These are phyloP conservation scores for Dryococelus australis DNA, from an alignment of 2,888 invertebrate genomes.

Conservation along the genomic window DNA sequence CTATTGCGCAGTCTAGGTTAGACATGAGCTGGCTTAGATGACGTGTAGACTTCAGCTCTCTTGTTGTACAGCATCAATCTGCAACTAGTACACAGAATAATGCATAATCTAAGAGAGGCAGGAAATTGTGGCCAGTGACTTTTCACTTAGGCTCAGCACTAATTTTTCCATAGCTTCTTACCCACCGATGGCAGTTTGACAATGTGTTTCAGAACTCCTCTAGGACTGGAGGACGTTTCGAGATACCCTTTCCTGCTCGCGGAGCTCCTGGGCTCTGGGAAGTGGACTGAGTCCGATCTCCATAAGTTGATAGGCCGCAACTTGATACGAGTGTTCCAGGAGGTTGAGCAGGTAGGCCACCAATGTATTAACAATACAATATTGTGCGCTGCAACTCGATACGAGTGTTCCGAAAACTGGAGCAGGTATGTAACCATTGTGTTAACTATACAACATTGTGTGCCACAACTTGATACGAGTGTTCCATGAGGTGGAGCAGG, in stretches of 20 bases:
- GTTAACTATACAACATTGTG: constrained; percentile 59
- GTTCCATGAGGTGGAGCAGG: constrained; percentile 62
- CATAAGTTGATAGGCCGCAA: constrained; percentile 66
- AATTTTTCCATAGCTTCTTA: too few species aligned
- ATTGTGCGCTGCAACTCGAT: constrained; percentile 65
- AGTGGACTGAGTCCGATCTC: constrained; percentile 63
- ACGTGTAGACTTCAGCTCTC: too few species aligned
- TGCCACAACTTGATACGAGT: constrained; percentile 65
- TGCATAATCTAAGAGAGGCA: too few species aligned
- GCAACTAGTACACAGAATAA: too few species aligned
- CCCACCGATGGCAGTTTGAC: neutral
- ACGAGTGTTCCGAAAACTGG: constrained; percentile 63
- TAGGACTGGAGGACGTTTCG: constrained; percentile 66
- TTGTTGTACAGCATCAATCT: too few species aligned
- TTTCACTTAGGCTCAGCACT: too few species aligned
- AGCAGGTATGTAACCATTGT: constrained; percentile 55
- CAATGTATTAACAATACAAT: constrained; percentile 56
- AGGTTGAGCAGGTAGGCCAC: constrained; percentile 60
- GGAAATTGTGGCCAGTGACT: too few species aligned
- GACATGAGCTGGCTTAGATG: too few species aligned
- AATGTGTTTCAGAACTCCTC: constrained; percentile 58
- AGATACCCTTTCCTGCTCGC: constrained; percentile 65
- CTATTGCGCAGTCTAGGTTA: too few species aligned
- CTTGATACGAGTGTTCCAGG: constrained; percentile 63
- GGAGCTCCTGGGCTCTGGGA: constrained; percentile 61